Percentiles rank a stretch among this genome's conserved stretches.
Evolutionary conservation across 2,113 vertebrate species (phyloP).

Genomic region (Brienomyrus brachyistius): DNA sequence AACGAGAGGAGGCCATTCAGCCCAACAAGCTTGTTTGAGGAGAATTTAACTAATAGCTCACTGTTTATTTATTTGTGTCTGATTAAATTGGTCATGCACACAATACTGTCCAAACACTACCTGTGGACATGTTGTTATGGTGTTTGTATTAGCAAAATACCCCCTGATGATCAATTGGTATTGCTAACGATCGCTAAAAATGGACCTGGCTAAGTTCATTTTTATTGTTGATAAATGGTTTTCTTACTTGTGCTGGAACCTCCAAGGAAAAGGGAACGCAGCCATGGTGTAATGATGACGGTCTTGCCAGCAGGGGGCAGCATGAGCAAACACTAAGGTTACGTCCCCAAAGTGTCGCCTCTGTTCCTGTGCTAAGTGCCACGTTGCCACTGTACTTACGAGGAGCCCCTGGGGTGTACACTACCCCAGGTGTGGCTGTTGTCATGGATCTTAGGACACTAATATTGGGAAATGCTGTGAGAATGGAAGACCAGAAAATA

Average conservation of each 20-base stretch:
- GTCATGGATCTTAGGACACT: not conserved
- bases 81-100: not conserved
- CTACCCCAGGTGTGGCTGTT: not conserved
- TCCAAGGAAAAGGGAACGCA: not conserved
- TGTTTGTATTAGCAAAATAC: not conserved
- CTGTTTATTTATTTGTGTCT: not conserved
- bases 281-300: not conserved
- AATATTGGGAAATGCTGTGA: not conserved
- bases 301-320: conserved; percentile 37
- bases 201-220: not conserved
- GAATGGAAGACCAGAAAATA: not conserved
- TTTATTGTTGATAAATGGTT: not conserved
- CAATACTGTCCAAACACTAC: not conserved
- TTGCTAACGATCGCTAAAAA: not conserved
- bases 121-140: not conserved
- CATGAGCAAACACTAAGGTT: conserved; percentile 52
- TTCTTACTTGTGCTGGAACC: not conserved
- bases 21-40: too few species aligned
- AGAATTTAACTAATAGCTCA: too few species aligned
- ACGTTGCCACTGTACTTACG: not conserved
- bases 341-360: not conserved
- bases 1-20: too few species aligned
- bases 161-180: not conserved
- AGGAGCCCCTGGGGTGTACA: not conserved
- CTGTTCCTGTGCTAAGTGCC: not conserved